These are phyloP conservation scores for Ectemnius lituratus DNA, from an alignment of 2,888 invertebrate species.

Conservation along the genomic window DNA sequence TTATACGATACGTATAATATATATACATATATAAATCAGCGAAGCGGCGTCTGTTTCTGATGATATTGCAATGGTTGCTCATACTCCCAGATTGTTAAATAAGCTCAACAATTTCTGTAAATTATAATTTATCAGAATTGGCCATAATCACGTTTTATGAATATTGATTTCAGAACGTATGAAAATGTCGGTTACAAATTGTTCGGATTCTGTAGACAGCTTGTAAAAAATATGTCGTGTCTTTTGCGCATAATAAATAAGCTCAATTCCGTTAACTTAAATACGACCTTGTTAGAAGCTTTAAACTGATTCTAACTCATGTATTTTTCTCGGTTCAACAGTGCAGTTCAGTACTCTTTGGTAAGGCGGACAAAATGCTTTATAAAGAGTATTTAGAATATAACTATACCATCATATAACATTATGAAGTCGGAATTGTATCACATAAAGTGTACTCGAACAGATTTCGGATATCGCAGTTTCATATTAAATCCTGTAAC, in stretches of 20 bases:
- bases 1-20: slow-evolving; percentile 38
- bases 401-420: slow-evolving; percentile 30
- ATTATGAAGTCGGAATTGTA: slow-evolving; percentile 42
- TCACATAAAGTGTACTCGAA: slow-evolving; percentile 34
- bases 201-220: slow-evolving; percentile 32
- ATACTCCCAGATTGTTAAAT: slow-evolving; percentile 10
- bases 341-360: slow-evolving; percentile 46
- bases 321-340: slow-evolving; percentile 30
- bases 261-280: slow-evolving; percentile 52
- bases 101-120: neutral
- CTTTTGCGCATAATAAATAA: slow-evolving; percentile 31
- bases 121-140: no score
- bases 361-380: slow-evolving; percentile 44
- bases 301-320: slow-evolving; percentile 30
- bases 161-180: slow-evolving; percentile 44
- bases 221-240: slow-evolving; percentile 48
- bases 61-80: slow-evolving; percentile 25
- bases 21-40: slow-evolving; percentile 27
- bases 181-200: slow-evolving; percentile 48
- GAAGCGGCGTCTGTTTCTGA: slow-evolving; percentile 11
- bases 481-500: slow-evolving; percentile 32
- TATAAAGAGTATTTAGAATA: neutral
- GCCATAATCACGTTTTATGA: slow-evolving; percentile 3
- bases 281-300: slow-evolving; percentile 47
- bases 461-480: slow-evolving; percentile 22